A percentile compares a stretch with the other conserved stretches of the same genome.
Evolutionary conservation across 1,140 invertebrate genomes (phyloP).

Genomic region (Drosophila asahinai): DNA sequence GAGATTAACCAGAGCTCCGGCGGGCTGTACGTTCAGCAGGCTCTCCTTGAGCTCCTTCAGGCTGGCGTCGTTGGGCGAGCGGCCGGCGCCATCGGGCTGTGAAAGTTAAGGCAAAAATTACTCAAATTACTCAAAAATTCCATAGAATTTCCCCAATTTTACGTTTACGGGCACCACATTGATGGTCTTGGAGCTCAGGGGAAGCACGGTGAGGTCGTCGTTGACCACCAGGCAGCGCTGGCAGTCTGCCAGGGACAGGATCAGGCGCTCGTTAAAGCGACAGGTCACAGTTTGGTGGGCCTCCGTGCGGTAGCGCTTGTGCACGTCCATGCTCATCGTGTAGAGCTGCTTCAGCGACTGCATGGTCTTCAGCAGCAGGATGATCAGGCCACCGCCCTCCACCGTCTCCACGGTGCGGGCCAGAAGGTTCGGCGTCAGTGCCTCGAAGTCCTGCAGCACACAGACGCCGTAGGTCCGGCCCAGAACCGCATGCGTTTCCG

Average conservation of each 20-base stretch:
- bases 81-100: slow-evolving; percentile 54
- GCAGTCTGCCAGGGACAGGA: slow-evolving; percentile 96
- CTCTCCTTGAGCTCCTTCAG: slow-evolving; percentile 91
- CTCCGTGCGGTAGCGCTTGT: slow-evolving; percentile 97
- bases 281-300: slow-evolving; percentile 96
- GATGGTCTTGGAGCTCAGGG: slow-evolving; percentile 95
- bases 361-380: slow-evolving; percentile 94
- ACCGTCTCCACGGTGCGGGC: slow-evolving; percentile 99
- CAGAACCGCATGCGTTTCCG: slow-evolving; percentile 98
- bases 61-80: slow-evolving; percentile 86
- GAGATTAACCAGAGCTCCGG: slow-evolving; percentile 94
- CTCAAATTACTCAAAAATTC: neutral
- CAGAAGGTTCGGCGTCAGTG: slow-evolving; percentile 98
- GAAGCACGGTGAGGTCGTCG: slow-evolving; percentile 96
- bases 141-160: slow-evolving; percentile 50
- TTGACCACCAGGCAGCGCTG: slow-evolving; percentile 96
- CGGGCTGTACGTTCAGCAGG: slow-evolving; percentile 93
- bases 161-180: slow-evolving; percentile 90
- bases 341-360: slow-evolving; percentile 97
- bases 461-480: slow-evolving; percentile 99
- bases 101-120: neutral
- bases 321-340: slow-evolving; percentile 99
- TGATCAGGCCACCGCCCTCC: slow-evolving; percentile 97
- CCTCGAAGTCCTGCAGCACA: slow-evolving; percentile 99
- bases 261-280: slow-evolving; percentile 98